Base-by-base conservation (phyloP, 2,888 invertebrate genomes). In the Ctenicera cuprea region DNA sequence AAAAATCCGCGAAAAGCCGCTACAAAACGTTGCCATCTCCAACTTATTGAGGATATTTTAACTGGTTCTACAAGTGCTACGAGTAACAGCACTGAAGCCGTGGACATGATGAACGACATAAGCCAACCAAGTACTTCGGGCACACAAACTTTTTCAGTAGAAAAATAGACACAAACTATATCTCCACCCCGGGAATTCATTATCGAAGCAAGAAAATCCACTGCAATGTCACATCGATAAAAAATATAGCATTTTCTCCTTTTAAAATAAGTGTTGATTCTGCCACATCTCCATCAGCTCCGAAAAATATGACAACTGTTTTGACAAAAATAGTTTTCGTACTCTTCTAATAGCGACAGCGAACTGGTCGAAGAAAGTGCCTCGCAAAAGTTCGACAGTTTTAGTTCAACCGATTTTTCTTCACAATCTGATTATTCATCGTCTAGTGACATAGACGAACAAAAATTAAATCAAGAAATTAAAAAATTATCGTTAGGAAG, bases 241-340 rank as follows among this genome's bases (percentile, higher is more conserved):
- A 43, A 43, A 7, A 4, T 43, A 12, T 43, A 43, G n/a, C 43
- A 43, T 43, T 4, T 43, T 43, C 43, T 8, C 4, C 43, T 8
- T 8, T 43, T 4, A 3, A 43, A 43, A n/a, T 12, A 43, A 43
- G 43, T 43, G 43, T 43, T n/a, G 18, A 45, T 45, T 2, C 14
- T 45, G 45, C 45, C 7, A 45, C 45, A 16, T 45, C 45, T n/a
- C 14, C n/a, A 43, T 43, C 14, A 43, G 14, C 45, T 8, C 43
- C 43, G n/a, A 12, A 8, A 3, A 43, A 4, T 45, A 14, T 45
- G 45, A n/a, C 12, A 12, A 12, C 43, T 43, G 14, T 8, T 14
- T 45, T 8, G 14, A 2, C 1, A 45, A 14, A 14, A 14, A 14
- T 45, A 14, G 3, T 14, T 14, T 45, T 45, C 45, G 14, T n/a